Evolutionary conservation across 2,888 invertebrate genomes (phyloP).

Genomic region (Drosophila putrida): DNA sequence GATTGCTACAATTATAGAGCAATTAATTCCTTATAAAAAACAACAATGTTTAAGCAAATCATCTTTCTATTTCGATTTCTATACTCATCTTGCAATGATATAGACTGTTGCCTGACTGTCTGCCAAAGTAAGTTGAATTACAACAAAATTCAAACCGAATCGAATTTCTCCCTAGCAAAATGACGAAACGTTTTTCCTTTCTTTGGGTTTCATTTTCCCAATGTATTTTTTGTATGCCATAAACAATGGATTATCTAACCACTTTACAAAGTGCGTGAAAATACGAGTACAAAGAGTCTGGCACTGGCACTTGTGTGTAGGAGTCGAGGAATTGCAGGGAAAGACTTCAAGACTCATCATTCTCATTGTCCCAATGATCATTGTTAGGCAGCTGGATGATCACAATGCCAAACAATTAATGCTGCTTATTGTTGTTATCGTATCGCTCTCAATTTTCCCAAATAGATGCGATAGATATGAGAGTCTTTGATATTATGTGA

Average conservation of each 20-base stretch:
- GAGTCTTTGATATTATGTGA: slow-evolving; percentile 33
- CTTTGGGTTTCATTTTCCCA: slow-evolving; percentile 21
- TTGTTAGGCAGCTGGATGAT: slow-evolving; percentile 55
- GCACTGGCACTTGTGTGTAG: slow-evolving; percentile 75
- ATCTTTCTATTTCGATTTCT: slow-evolving; percentile 11
- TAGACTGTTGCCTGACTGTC: slow-evolving; percentile 53
- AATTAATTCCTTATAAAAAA: slow-evolving; percentile 49
- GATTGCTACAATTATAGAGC: slow-evolving; percentile 12
- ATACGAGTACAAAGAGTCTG: slow-evolving; percentile 51
- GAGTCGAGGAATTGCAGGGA: slow-evolving; percentile 55
- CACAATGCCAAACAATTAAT: slow-evolving; percentile 80
- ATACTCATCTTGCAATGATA: slow-evolving; percentile 13
- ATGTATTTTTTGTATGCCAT: slow-evolving; percentile 36
- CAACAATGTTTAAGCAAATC: slow-evolving; percentile 50
- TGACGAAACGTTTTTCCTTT: slow-evolving; percentile 72
- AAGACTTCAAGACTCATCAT: slow-evolving; percentile 45
- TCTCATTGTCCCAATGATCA: slow-evolving; percentile 58
- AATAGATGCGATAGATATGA: slow-evolving; percentile 3
- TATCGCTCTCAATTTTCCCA: slow-evolving; percentile 43
- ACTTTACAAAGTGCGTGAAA: slow-evolving; percentile 77
- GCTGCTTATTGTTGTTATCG: slow-evolving; percentile 69
- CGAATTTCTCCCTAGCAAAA: slow-evolving; percentile 59
- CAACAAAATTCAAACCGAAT: slow-evolving; percentile 52
- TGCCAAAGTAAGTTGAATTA: slow-evolving; percentile 57
- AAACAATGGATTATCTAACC: slow-evolving; percentile 83